A percentile compares a stretch with the other conserved stretches of the same genome.
Evolutionary conservation across 2,113 vertebrate species (phyloP).

Genomic region (Archilochus colubris): DNA sequence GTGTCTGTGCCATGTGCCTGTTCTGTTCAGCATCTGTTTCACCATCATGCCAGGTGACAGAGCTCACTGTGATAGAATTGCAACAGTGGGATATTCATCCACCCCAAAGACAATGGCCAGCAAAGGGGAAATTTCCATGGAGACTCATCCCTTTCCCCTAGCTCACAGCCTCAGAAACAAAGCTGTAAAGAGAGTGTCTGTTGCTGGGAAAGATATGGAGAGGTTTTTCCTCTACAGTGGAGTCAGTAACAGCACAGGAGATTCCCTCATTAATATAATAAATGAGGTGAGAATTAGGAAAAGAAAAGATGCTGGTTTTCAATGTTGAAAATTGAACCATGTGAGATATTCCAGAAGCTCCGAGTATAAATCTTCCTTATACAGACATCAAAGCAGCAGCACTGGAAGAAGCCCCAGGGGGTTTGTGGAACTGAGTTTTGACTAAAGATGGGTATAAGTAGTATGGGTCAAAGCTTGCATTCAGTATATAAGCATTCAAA

Average conservation of each 20-base stretch:
- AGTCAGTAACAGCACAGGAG: neutral
- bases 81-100: neutral
- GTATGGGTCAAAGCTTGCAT: constrained; percentile 3
- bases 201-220: neutral
- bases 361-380: constrained; percentile 35
- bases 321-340: neutral
- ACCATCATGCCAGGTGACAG: accelerated
- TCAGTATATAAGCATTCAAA: constrained; percentile 8
- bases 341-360: neutral
- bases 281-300: neutral
- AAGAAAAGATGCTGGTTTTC: neutral
- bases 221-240: neutral
- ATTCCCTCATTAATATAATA: neutral
- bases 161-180: neutral
- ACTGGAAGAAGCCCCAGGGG: neutral
- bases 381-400: constrained; percentile 66
- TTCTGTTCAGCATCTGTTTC: neutral
- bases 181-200: neutral
- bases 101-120: neutral
- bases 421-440: constrained; percentile 19
- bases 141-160: neutral
- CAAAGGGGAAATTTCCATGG: constrained; percentile 9
- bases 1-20: accelerated
- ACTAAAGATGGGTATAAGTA: constrained; percentile 52
- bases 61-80: neutral